Evolutionary conservation across 2,888 invertebrate species (phyloP).

Genomic region (Dinocampus coccinellae): DNA sequence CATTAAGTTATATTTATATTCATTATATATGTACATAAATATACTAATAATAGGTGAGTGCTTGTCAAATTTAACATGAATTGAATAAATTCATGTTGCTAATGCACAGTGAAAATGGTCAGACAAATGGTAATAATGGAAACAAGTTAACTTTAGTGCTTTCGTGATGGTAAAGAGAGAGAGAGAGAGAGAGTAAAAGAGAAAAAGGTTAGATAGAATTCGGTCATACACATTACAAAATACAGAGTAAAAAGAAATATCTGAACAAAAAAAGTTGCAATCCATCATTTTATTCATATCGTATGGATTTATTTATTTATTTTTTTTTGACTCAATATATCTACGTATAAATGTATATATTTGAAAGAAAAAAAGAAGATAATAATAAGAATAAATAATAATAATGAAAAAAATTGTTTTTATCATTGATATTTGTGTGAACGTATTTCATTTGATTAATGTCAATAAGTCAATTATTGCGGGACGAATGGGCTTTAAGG

Average conservation of each 20-base stretch:
- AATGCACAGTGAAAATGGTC: slow-evolving; percentile 12
- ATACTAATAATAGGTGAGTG: background rate
- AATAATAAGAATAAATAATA: too few relatives aligned
- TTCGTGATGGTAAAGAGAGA: background rate
- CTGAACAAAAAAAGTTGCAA: background rate
- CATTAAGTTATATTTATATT: background rate
- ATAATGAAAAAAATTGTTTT: too few relatives aligned
- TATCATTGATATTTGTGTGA: slow-evolving; percentile 50
- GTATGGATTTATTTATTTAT: too few relatives aligned
- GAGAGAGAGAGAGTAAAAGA: background rate
- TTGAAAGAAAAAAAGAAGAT: too few relatives aligned
- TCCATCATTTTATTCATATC: background rate
- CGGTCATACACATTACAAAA: too few relatives aligned
- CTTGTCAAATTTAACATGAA: background rate
- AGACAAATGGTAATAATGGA: slow-evolving; percentile 14
- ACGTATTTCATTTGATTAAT: slow-evolving; percentile 64
- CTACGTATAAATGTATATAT: too few relatives aligned
- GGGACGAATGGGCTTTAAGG: slow-evolving; percentile 53
- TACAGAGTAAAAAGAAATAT: background rate
- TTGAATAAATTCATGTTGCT: slow-evolving; percentile 21
- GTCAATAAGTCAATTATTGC: slow-evolving; percentile 65
- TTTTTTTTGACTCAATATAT: too few relatives aligned
- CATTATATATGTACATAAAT: background rate
- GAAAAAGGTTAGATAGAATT: background rate
- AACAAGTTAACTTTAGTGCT: background rate